These are phyloP conservation scores for Poicephalus meyeri DNA, from an alignment of 2,113 vertebrate species.

Conservation along the genomic window DNA sequence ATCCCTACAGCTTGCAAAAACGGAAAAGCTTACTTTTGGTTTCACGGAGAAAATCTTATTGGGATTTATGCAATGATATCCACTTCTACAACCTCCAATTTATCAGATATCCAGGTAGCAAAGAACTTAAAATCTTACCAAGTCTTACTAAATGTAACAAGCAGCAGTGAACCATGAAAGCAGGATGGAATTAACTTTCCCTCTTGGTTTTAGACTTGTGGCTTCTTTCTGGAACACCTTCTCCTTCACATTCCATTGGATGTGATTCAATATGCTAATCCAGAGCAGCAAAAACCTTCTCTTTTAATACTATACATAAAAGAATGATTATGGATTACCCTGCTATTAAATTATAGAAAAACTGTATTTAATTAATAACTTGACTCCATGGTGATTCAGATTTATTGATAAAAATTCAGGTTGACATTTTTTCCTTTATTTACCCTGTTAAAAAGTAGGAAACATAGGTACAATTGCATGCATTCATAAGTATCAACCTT, in stretches of 20 bases:
- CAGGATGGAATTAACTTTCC: neutral
- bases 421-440: constrained; percentile 1
- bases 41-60: neutral
- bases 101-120: neutral
- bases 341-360: neutral
- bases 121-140: neutral
- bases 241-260: neutral
- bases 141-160: neutral
- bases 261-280: neutral
- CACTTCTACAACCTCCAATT: neutral
- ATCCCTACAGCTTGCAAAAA: neutral
- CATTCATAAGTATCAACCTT: neutral
- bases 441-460: constrained; percentile 14
- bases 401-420: constrained; percentile 12
- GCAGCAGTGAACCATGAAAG: neutral
- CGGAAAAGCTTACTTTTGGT: neutral
- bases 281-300: neutral
- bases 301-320: neutral
- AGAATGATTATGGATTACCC: neutral
- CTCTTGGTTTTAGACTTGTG: neutral
- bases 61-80: neutral
- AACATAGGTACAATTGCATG: constrained; percentile 17
- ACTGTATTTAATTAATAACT: neutral
- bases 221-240: neutral
- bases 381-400: neutral